Conservation (phyloP, 2,888 invertebrate genomes). For the Stenodema calcarata region DNA sequence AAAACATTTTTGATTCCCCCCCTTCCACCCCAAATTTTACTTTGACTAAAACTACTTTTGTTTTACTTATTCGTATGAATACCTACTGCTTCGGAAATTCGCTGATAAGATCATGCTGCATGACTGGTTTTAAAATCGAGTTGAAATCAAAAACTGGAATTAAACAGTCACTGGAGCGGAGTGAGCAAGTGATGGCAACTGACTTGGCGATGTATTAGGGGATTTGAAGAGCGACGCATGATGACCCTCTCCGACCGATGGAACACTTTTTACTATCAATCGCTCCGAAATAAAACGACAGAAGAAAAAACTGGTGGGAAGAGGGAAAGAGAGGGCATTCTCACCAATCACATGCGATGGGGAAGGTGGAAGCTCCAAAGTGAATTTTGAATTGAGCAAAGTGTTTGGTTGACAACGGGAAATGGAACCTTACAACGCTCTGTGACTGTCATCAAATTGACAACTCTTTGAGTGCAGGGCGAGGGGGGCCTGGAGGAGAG, state of each 20-base stretch:
- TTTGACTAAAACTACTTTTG: no score
- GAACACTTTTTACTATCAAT: background rate
- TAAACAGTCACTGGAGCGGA: no score
- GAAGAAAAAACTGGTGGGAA: background rate
- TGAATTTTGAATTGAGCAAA: constrained; percentile 47
- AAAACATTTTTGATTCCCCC: no score
- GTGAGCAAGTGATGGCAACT: no score
- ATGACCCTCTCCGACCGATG: background rate
- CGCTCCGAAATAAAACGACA: background rate
- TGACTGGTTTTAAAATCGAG: no score
- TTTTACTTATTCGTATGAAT: no score
- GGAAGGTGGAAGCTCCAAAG: constrained; percentile 32
- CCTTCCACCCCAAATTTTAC: no score
- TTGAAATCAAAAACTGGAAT: no score
- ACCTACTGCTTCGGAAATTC: no score
- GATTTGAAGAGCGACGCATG: no score
- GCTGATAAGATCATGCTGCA: no score
- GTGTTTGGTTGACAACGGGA: constrained; percentile 47
- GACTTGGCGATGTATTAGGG: no score
- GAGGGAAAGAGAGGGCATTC: background rate
- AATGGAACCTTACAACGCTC: constrained; percentile 46
- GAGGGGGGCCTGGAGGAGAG: constrained; percentile 1
- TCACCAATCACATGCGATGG: constrained; percentile 21
- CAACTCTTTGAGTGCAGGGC: constrained; percentile 25
- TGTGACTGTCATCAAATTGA: constrained; percentile 48